Evolutionary conservation across 2,888 invertebrate genomes (phyloP), one percentile per base, ranked within the genome.

Genomic region (Diarsia dahlii): DNA sequence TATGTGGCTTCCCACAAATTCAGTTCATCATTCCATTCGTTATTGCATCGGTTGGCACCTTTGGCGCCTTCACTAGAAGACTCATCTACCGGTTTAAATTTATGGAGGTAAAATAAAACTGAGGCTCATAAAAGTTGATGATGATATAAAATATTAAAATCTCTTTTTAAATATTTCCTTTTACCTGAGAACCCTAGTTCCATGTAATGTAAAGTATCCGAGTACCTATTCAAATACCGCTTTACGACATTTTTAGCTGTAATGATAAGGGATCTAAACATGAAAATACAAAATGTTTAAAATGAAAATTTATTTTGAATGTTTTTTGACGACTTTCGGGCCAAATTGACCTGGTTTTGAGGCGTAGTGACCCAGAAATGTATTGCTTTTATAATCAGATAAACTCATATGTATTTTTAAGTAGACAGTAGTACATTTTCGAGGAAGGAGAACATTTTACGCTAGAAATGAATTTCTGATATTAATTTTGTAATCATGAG

Each of bases 261-360:
- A 84, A 82, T 85, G 87, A 89, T 89, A 89, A 88, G 82, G 78
- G 72, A 84, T 73, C 82, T 81, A 72, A 67, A 75, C 81, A 80
- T 76, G 84, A 82, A 88, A 86, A 78, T 82, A 80, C 73, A 79
- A 84, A 87, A 80, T 78, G 81, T 64, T 69, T 48, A n/a, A 71
- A 79, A 80, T 78, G 70, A 84, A 81, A 83, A 80, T 81, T 73
- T 80, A 78, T 78, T 76, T 70, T 76, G 74, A 71, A 65, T 67
- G 58, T 76, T 77, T 75, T 81, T 71, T 78, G 50, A 70, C 54
- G 72, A 78, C 50, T 76, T 75, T 74, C 39, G 23, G 20, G 65
- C 23, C 45, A 15, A 74, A 74, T 82, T 81, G 77, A 79, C 80
- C 87, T 66, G 39, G 72, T 84, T 82, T 75, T 69, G 23, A 46